Conservation (phyloP, 2,113 vertebrate genomes). For the Cyanoliseus patagonus region DNA sequence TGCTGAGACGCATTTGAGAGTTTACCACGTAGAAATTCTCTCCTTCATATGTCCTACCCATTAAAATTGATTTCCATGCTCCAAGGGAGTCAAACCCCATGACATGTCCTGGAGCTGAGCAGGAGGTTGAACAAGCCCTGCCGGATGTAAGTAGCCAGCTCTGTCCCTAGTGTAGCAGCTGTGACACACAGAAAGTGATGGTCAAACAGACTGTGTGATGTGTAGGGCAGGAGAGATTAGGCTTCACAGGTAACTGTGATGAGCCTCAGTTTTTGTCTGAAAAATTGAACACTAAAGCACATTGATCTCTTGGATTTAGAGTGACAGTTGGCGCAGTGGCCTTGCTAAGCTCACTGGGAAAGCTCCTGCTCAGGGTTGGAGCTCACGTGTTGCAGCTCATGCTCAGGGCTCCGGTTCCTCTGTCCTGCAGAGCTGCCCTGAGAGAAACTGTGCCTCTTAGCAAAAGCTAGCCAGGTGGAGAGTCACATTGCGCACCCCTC, state of each 20-base stretch:
- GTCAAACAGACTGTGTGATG: not conserved
- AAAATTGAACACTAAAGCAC: not conserved
- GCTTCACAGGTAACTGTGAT: not conserved
- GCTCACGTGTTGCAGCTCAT: not conserved
- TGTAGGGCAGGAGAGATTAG: not conserved
- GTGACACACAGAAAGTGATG: not conserved
- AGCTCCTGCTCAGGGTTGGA: not conserved
- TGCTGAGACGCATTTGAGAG: not conserved
- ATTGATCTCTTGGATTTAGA: not conserved
- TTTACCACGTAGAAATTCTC: not conserved
- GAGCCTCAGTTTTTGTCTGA: not conserved
- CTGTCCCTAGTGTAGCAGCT: not conserved
- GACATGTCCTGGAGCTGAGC: not conserved
- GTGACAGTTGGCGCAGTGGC: not conserved
- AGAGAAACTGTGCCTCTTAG: not conserved
- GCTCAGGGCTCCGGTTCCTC: accelerated
- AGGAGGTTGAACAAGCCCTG: not conserved
- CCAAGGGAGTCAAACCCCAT: accelerated
- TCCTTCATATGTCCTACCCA: not conserved
- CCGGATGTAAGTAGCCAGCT: not conserved
- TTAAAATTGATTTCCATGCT: not conserved
- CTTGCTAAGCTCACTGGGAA: not conserved
- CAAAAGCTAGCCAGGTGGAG: not conserved
- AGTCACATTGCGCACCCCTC: accelerated
- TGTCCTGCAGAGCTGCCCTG: not conserved